Percentiles rank a stretch among this genome's conserved stretches.
Conservation (phyloP, 2,797 vertebrate genomes). For the Hydrophis major region DNA sequence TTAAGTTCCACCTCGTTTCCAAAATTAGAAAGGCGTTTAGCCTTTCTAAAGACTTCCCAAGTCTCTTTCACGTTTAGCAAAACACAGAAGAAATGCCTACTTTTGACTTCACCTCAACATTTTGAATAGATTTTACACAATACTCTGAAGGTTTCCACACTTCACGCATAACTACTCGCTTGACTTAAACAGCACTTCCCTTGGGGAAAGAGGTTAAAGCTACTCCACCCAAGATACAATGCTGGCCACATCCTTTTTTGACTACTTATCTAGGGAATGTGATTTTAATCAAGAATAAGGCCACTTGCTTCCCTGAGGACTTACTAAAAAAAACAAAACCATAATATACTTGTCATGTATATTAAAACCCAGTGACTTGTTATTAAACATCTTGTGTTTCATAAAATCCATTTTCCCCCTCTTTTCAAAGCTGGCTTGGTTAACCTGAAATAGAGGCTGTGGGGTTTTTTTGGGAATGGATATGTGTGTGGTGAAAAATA, state of each 20-base stretch:
- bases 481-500: no score
- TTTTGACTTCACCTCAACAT: neutral
- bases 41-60: neutral
- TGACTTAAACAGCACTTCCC: slow-evolving; percentile 10
- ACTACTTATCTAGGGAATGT: neutral
- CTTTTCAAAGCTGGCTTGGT: neutral
- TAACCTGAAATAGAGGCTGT: neutral
- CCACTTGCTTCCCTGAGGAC: neutral
- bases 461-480: neutral
- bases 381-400: neutral
- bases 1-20: neutral
- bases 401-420: neutral
- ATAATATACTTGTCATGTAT: neutral
- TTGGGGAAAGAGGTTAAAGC: neutral
- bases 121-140: neutral
- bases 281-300: neutral
- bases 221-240: neutral
- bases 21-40: neutral
- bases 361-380: neutral
- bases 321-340: neutral
- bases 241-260: slow-evolving; percentile 3
- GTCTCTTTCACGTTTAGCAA: neutral
- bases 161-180: neutral
- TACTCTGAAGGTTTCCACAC: neutral
- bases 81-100: neutral